Evolutionary conservation across 2,797 vertebrate species (phyloP).

Genomic region (Mareca penelope): DNA sequence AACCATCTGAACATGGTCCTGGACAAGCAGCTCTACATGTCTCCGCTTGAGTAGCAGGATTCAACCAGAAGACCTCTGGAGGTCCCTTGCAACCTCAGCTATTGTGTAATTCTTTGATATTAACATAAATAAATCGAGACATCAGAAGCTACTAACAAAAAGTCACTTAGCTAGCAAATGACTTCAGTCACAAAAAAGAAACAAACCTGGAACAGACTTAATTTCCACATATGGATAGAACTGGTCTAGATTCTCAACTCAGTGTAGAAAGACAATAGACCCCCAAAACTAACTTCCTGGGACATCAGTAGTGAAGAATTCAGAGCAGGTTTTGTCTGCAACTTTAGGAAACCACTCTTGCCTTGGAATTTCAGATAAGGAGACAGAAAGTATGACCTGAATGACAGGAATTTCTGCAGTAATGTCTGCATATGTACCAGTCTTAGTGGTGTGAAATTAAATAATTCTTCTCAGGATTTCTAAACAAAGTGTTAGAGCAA

Average conservation of each 20-base stretch:
- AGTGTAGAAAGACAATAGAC: neutral
- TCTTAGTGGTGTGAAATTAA: neutral
- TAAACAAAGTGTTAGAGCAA: neutral
- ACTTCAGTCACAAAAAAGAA: neutral
- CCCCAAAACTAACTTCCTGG: neutral
- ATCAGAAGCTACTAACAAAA: neutral
- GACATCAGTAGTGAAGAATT: neutral
- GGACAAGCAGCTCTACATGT: neutral
- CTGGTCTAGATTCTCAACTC: neutral
- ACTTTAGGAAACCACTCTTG: neutral
- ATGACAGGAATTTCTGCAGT: neutral
- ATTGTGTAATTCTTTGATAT: neutral
- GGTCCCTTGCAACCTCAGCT: neutral
- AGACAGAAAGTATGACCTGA: neutral
- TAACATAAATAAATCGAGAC: neutral
- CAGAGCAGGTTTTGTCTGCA: neutral
- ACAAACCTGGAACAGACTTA: neutral
- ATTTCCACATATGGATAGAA: neutral
- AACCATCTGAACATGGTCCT: too few species aligned
- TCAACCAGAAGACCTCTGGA: too few species aligned
- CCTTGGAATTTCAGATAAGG: neutral
- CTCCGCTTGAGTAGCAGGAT: neutral
- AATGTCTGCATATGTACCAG: neutral
- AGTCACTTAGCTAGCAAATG: neutral
- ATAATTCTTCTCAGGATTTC: neutral